Evolutionary conservation across 2,888 invertebrate genomes (phyloP), one percentile per base, ranked within the genome.

Genomic region (Agrochola lota): DNA sequence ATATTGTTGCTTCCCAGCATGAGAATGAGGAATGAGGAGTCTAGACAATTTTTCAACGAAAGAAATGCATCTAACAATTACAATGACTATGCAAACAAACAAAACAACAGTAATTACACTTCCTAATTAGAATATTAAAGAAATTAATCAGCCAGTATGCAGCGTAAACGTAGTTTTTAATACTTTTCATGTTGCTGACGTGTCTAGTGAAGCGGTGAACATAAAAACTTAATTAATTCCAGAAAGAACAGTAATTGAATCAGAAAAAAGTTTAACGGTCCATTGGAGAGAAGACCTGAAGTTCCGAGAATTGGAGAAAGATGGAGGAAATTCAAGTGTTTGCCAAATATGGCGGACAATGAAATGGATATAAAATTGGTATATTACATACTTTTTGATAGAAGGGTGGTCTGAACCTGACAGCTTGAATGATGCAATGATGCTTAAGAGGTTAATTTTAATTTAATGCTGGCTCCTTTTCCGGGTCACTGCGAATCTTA

Each of bases 221-320:
- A n/a, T 71, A 80, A 84, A 84, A 87, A 85, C 40, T 0, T 49
- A 78, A 85, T 84, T 83, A 81, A 86, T 84, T 52, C 11, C 85
- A 60, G 77, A 71, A 80, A 86, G 83, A 87, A 86, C 76, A 60
- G 72, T 87, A 87, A 89, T 87, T 84, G 81, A 84, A 82, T 83
- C 74, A 74, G 78, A 81, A 73, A 87, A 49, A 89, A 87, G 85
- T 2, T 30, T 0, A 9, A 62, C 70, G 74, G 69, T 85, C 63
- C 49, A 68, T 20, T 60, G 72, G 46, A 55, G 20, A 59, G 49
- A 15, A 74, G 35, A 69, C 23, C 59, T 64, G 52, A 9, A 55
- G 77, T 77, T 83, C 77, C 52, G 55, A 49, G 59, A 66, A 70
- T n/a, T 43, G 55, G 17, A 46, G 26, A 81, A 9, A 55, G 17